These are phyloP conservation scores for Peromyscus leucopus DNA, from an alignment of 2,113 vertebrate species.

Conservation along the genomic window DNA sequence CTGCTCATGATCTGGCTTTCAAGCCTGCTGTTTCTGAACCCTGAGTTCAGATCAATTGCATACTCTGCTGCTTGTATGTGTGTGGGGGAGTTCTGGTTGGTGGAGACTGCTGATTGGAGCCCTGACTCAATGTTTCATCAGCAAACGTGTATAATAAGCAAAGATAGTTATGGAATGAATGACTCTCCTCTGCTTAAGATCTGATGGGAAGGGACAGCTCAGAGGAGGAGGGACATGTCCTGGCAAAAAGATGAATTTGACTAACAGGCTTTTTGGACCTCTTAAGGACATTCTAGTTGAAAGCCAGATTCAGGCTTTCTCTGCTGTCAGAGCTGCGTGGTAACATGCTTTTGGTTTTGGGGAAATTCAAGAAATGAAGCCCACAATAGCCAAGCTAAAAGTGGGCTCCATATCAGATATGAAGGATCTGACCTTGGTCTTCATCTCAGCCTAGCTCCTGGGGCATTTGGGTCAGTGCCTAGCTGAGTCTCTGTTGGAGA, in stretches of 20 bases:
- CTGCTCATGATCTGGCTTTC: not conserved
- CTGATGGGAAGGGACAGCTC: not conserved
- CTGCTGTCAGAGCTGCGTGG: not conserved
- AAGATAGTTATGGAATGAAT: constrained; percentile 1
- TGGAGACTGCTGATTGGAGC: not conserved
- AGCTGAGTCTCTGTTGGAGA: not conserved
- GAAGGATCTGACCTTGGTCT: not conserved
- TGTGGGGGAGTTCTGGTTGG: not conserved
- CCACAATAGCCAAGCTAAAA: not conserved
- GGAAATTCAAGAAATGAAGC: not conserved
- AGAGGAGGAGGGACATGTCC: not conserved
- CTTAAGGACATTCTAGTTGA: constrained; percentile 20
- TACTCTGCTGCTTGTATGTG: not conserved
- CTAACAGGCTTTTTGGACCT: not conserved
- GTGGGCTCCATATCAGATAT: not conserved
- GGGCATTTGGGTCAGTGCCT: constrained; percentile 24
- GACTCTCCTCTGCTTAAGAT: not conserved
- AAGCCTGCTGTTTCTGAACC: not conserved
- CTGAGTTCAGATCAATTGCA: not conserved
- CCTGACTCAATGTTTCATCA: not conserved
- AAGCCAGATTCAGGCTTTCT: constrained; percentile 38
- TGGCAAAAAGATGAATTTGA: constrained; percentile 49
- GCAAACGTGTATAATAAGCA: constrained; percentile 11
- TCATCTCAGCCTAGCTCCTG: not conserved
- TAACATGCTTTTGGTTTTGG: not conserved